A percentile compares a stretch with the other conserved stretches of the same genome.
Evolutionary conservation across 2,797 vertebrate genomes (phyloP).

Genomic region (Crenuchus spilurus): DNA sequence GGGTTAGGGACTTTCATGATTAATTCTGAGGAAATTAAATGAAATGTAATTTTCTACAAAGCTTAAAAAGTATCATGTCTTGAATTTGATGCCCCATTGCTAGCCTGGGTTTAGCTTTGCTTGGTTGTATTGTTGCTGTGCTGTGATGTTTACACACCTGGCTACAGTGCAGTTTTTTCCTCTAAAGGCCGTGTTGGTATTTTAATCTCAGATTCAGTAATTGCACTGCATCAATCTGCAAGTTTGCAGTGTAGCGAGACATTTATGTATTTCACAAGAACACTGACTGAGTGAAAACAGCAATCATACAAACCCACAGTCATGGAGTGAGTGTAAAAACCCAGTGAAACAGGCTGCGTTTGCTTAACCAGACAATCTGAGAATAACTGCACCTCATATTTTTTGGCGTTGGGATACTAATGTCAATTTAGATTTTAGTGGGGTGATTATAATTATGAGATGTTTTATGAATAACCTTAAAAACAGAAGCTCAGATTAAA

Average conservation of each 20-base stretch:
- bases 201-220: constrained; percentile 41
- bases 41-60: too few species aligned
- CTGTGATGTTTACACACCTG: background rate
- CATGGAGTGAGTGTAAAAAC: constrained; percentile 16
- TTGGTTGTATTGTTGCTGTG: background rate
- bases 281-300: constrained; percentile 5
- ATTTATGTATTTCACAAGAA: constrained; percentile 22
- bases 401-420: constrained; percentile 36
- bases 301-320: background rate
- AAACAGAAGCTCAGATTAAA: constrained; percentile 17
- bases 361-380: constrained; percentile 4
- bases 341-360: constrained; percentile 6
- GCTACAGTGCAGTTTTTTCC: constrained; percentile 3
- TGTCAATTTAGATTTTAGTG: constrained; percentile 28
- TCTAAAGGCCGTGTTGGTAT: constrained; percentile 36
- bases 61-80: too few species aligned
- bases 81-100: too few species aligned
- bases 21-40: too few species aligned
- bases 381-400: constrained; percentile 30
- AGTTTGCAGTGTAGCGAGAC: constrained; percentile 21
- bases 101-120: background rate
- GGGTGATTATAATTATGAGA: constrained; percentile 31
- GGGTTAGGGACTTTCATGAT: too few species aligned
- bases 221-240: constrained; percentile 27
- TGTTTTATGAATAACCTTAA: constrained; percentile 36